Base-by-base conservation (phyloP, 2,888 invertebrate species). In the Parnassius orleans region DNA sequence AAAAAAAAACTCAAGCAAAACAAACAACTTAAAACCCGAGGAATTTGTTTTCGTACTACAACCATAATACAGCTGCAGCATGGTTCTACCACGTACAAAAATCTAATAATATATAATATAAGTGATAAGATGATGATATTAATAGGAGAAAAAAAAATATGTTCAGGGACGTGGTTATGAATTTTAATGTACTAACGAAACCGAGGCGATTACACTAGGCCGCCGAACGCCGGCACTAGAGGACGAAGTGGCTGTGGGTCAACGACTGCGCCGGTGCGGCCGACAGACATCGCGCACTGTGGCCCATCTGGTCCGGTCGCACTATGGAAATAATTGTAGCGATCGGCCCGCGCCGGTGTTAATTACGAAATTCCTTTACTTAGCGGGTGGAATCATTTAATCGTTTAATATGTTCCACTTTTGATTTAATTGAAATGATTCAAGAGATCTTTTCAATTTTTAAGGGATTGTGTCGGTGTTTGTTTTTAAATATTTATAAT, bases 211-310 rank as follows among this genome's bases (percentile, higher is more conserved):
- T n/a, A 46, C 48, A 14, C 48, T 9, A 9, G 48, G 48, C 14
- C 14, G 14, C 15, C 48, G 48, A 48, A 1, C 14, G 48, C 14
- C 48, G 48, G 48, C 9, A 48, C 3, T 12, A 48, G 48, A 48
- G 48, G 72, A 71, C 73, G 69, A 73, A 72, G 66, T 69, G 70
- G 71, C 77, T 71, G 67, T 70, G 75, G 88, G 90, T 88, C 88
- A 89, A 86, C 85, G 89, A 86, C 87, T 86, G 81, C 75, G 71
- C 48, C 48, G 33, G 33, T 64, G 74, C 73, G 33, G 33, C 33
- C 33, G 33, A 7, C 33, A 33, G 33, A 33, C 67, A 68, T 67
- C 71, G 72, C 72, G 72, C 75, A 72, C 69, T 67, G 67, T 63
- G 58, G 57, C 53, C 10, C 61, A 62, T 62, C 61, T 62, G 57